phyloP scores from a whole-genome alignment of 2,113 vertebrate species.

The Cyprinodon brontotheroides region DNA sequence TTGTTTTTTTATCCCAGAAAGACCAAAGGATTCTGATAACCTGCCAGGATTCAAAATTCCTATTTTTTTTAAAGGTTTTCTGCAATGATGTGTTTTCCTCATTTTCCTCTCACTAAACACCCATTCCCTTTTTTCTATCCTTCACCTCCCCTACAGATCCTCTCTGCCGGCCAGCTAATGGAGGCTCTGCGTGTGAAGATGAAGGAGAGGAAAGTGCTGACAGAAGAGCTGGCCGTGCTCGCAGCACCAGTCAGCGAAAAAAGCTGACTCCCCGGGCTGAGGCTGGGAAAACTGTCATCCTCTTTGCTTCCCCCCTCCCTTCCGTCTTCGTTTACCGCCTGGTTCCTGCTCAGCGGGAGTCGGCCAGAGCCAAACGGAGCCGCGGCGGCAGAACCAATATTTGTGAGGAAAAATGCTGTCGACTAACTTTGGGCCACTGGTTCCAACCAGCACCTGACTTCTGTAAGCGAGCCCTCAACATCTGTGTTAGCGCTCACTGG shows the following conservation, averaged over 20 bases:
- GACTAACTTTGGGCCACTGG: constrained; percentile 65
- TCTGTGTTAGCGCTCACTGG: constrained; percentile 70
- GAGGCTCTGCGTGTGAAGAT: constrained; percentile 89
- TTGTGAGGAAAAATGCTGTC: constrained; percentile 66
- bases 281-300: constrained; percentile 78
- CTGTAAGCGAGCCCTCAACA: constrained; percentile 78
- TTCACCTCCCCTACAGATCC: constrained; percentile 83
- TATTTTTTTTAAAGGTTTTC: constrained; percentile 26
- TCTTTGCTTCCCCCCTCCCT: constrained; percentile 47
- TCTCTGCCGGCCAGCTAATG: constrained; percentile 88
- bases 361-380: constrained; percentile 64
- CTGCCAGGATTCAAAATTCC: constrained; percentile 58
- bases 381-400: constrained; percentile 73
- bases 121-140: constrained; percentile 62
- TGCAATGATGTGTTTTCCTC: constrained; percentile 64
- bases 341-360: constrained; percentile 63
- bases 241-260: constrained; percentile 80
- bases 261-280: constrained; percentile 79
- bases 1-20: constrained; percentile 16
- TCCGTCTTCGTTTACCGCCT: constrained; percentile 32
- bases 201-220: constrained; percentile 89
- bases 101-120: constrained; percentile 66
- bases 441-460: constrained; percentile 66
- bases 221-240: constrained; percentile 86
- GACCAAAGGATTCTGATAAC: constrained; percentile 48